Percentiles rank a stretch among this genome's conserved stretches.
Conservation (phyloP, 1,140 invertebrate genomes). For the Diachasma alloeum region DNA sequence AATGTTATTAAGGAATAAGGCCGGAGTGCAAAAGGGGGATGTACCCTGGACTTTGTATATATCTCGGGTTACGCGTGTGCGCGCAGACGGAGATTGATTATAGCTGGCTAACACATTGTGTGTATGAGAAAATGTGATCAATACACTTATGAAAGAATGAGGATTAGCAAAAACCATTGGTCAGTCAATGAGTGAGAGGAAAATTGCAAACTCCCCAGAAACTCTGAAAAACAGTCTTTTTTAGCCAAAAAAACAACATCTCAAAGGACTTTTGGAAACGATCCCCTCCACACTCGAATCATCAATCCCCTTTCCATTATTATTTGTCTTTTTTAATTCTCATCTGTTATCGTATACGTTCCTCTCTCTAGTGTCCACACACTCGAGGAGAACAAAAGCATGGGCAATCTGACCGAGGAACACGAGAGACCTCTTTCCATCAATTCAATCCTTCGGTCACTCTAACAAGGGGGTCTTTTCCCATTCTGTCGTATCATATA, state of each 20-base stretch:
- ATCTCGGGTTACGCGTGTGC: constrained; percentile 42
- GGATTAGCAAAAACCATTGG: constrained; percentile 54
- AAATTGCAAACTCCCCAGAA: neutral
- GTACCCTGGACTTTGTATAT: constrained; percentile 24
- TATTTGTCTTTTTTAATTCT: constrained; percentile 6
- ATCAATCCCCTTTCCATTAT: constrained; percentile 32
- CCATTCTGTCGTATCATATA: neutral
- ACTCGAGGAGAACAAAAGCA: neutral
- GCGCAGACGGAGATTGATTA: constrained; percentile 61
- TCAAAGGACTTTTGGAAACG: too few relatives aligned
- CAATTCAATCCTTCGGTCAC: constrained; percentile 1
- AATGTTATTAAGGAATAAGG: constrained; percentile 20
- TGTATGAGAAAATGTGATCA: constrained; percentile 63
- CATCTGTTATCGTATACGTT: neutral
- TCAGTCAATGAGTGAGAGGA: neutral
- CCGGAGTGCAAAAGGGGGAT: constrained; percentile 15
- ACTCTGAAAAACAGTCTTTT: constrained; percentile 47
- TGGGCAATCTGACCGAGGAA: neutral
- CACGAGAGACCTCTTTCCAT: neutral
- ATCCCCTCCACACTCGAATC: neutral
- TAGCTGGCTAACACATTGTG: constrained; percentile 42
- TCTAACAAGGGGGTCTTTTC: neutral
- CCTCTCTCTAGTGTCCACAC: neutral
- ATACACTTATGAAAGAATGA: constrained; percentile 44
- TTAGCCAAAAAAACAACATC: too few relatives aligned